Evolutionary conservation across 2,797 vertebrate genomes (phyloP).

Genomic region (Phylloscopus collybita): DNA sequence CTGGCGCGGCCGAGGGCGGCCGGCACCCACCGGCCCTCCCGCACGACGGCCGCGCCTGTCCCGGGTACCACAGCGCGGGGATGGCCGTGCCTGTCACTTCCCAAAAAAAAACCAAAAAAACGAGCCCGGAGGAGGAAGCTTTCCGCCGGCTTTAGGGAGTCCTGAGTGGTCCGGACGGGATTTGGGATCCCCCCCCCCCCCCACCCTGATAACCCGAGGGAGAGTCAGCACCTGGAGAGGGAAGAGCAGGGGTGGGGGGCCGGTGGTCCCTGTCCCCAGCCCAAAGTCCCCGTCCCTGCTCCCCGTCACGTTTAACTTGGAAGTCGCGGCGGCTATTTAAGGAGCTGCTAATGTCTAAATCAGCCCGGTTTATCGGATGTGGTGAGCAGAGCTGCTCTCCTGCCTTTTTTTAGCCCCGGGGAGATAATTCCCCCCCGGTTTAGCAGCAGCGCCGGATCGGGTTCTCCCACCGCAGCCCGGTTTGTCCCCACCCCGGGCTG

Average conservation of each 20-base stretch:
- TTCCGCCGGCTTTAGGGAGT: fast-evolving
- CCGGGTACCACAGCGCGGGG: fast-evolving
- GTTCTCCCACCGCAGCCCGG: neutral
- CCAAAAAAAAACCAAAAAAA: neutral
- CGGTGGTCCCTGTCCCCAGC: neutral
- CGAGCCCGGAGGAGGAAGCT: neutral
- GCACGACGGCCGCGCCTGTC: neutral
- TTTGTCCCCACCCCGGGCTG: neutral
- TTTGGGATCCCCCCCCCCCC: neutral
- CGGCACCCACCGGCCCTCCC: neutral
- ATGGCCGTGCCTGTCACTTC: fast-evolving
- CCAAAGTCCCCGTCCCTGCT: neutral
- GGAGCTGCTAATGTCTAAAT: slow-evolving; percentile 25
- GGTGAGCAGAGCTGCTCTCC: neutral
- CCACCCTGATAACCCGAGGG: fast-evolving
- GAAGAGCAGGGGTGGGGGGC: fast-evolving
- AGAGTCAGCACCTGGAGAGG: neutral
- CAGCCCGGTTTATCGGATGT: neutral
- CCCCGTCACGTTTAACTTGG: neutral
- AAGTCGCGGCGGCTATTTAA: slow-evolving; percentile 18
- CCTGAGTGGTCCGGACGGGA: neutral
- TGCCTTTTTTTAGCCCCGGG: slow-evolving; percentile 17
- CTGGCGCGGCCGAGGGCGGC: neutral
- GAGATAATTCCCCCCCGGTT: neutral
- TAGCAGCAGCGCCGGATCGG: neutral